Base-by-base conservation (phyloP, 2,888 invertebrate species). In the Eupithecia centaureata region DNA sequence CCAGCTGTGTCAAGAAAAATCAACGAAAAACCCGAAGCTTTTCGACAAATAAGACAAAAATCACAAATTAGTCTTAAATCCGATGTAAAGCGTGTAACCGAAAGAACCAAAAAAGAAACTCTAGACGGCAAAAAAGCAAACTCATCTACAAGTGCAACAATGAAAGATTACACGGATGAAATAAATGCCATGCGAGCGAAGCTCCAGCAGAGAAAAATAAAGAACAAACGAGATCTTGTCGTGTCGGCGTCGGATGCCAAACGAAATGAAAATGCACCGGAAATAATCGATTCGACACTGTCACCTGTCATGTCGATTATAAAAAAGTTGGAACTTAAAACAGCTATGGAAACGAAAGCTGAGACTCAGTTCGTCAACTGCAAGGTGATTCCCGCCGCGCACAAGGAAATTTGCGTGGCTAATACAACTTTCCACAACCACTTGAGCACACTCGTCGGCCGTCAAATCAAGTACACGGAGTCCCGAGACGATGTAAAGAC, bases 401-500 rank as follows among this genome's bases (percentile, higher is more conserved):
- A 92, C 76, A 93, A 93, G 79, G 91, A 92, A 71, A 69, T 92
- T 59, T 93, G 93, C 80, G 90, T 93, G 35, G 92, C 93, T 12
- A 93, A 90, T 77, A 91, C 92, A 5, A 91, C 89, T 65, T 91
- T 91, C 79, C 93, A 93, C 74, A 93, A 92, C 77, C 90, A 91
- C 79, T 86, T 92, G 88, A 92, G 90, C 89, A 92, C 91, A 89
- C 92, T 93, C 84, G 92, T 92, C 66, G 92, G 93, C 78, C 90
- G 92, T 57, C 93, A 93, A 84, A 83, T 93, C 66, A 91, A 90
- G 80, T 90, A 87, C 77, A 86, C 90, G 5, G 91, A 93, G 77
- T 87, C 92, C 47, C 84, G 85, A 68, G 84, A 91, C 69, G 93
- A 93, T 74, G 78, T 82, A n/a, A 90, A 89, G 80, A 86, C 86